Evolutionary conservation across 2,888 invertebrate species (phyloP), one percentile per base, ranked within the genome.

Genomic region (Sphinx pinastri): DNA sequence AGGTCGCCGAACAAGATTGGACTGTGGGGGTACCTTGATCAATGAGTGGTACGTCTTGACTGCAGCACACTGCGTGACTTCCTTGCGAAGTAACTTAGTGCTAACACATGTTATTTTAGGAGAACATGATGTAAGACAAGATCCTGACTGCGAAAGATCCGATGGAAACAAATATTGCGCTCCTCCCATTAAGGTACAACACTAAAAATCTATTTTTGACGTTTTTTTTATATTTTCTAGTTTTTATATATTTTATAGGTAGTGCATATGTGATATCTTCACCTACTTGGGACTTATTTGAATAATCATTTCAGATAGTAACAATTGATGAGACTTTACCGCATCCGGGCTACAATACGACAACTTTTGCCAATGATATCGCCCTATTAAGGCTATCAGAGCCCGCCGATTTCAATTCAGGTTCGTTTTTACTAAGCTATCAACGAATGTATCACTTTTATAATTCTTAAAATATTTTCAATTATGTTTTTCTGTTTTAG

Each of bases 11-110:
- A 75, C 74, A 1, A 83, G 81, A 51, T 84, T 94, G 45, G 88
- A 86, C 38, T 94, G 94, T 74, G 94, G 92, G 12, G 95, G 95
- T 8, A 91, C 95, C 0, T 86, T 95, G 0, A 95, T 95, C 71
- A 93, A 86, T 49, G 83, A 90, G 70, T 86, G 89, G 77, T 95
- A 95, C 76, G 89, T 95, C 45, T 77, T 95, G 69, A 95, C 95
- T 0, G 95, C 95, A 2, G 95, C 95, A 0, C 95, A 95, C 76
- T 95, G 95, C 75, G 94, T 95, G 2, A 84, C 92, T 5, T 94
- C 94, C 76, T 81, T 95, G 68, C 92, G 94, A 0, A 81, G 75
- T 59, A 89, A 89, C 16, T 81, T 95, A 51, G 79, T 67, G 63
- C 71, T 90, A 58, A 80, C 86, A 13, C 93, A 94, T 2, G 94